Conservation (phyloP, 2,113 vertebrate species). For the Muscicapa adusta region DNA sequence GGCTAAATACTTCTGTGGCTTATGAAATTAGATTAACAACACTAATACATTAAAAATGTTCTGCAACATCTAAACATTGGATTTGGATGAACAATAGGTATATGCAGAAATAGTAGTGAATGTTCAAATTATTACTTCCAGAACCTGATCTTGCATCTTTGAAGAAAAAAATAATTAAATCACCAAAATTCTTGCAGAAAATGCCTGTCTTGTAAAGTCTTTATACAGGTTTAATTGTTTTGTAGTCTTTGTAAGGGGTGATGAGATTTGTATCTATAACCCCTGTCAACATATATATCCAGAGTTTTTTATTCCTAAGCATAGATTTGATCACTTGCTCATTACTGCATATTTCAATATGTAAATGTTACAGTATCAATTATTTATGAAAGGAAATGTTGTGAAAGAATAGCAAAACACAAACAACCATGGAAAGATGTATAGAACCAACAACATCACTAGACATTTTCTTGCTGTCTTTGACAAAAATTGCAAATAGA, state of each 20-base stretch:
- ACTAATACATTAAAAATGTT: neutral
- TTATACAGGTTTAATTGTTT: neutral
- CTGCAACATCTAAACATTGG: neutral
- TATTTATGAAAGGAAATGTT: neutral
- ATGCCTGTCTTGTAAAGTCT: neutral
- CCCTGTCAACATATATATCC: neutral
- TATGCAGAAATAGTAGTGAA: neutral
- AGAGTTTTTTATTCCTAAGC: neutral
- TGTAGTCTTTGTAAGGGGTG: neutral
- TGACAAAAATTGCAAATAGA: conserved; percentile 18
- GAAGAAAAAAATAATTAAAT: neutral
- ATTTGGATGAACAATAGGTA: neutral
- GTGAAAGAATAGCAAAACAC: neutral
- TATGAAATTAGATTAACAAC: neutral
- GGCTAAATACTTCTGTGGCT: neutral
- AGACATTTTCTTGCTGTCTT: neutral
- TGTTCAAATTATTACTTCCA: neutral
- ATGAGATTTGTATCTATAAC: neutral
- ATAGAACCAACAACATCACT: neutral
- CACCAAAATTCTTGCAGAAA: neutral
- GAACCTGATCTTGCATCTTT: neutral
- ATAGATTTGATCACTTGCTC: neutral
- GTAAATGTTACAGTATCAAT: neutral
- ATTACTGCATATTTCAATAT: neutral
- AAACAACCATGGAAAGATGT: neutral